Conservation (phyloP, 2,797 vertebrate genomes). For the Falco rusticolus region DNA sequence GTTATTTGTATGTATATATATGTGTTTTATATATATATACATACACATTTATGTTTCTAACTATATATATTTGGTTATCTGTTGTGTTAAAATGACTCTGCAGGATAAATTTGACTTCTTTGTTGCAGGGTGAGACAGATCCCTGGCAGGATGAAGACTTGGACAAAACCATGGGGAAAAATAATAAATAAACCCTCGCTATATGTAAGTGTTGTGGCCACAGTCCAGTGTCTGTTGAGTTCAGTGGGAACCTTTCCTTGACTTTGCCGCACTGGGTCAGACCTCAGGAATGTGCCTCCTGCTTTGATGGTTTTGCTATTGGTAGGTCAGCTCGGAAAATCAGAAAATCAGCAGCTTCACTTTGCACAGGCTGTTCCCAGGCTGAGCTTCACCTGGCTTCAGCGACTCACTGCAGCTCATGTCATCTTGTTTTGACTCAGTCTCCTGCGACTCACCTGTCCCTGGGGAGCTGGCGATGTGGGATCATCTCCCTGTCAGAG, state of each 20-base stretch:
- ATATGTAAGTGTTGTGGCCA: neutral
- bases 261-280: neutral
- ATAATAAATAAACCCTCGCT: neutral
- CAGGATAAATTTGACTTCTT: slow-evolving; percentile 20
- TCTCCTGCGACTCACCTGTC: fast-evolving
- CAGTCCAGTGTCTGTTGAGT: neutral
- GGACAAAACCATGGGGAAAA: neutral
- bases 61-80: slow-evolving; percentile 4
- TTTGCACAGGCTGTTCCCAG: neutral
- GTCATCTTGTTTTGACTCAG: fast-evolving
- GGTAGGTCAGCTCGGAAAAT: slow-evolving; percentile 1
- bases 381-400: neutral
- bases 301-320: slow-evolving; percentile 44
- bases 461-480: neutral
- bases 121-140: slow-evolving; percentile 28
- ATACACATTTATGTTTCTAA: neutral
- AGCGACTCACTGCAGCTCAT: fast-evolving
- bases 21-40: neutral
- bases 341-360: slow-evolving; percentile 1
- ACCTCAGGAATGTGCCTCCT: slow-evolving; percentile 39
- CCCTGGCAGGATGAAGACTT: neutral
- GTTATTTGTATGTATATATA: neutral
- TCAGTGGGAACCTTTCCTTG: slow-evolving; percentile 18
- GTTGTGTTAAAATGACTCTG: neutral
- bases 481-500: neutral